phyloP scores from a whole-genome alignment of 1,140 invertebrate species.

The Steinernema feltiae region DNA sequence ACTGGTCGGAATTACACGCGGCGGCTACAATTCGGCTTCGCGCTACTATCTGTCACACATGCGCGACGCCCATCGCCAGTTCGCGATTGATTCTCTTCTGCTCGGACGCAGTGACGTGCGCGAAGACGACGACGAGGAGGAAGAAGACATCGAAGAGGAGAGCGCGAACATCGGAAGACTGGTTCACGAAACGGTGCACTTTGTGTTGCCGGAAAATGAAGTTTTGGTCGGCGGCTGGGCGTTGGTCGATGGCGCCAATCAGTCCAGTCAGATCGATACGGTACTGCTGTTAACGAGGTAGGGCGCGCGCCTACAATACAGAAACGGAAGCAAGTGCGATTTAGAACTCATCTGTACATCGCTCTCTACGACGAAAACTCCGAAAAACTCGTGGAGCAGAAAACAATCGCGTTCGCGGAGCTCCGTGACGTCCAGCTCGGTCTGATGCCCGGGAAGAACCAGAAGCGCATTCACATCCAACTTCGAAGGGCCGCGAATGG shows the following conservation, averaged over 20 bases:
- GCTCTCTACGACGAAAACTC: conserved; percentile 35
- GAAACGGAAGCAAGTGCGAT: not conserved
- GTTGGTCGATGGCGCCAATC: conserved; percentile 27
- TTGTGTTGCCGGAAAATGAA: conserved; percentile 38
- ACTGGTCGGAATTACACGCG: conserved; percentile 91
- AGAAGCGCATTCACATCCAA: not conserved
- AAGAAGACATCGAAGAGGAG: conserved; percentile 40
- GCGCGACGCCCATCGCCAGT: conserved; percentile 88
- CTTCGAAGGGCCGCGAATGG: not conserved
- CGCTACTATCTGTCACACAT: conserved; percentile 92
- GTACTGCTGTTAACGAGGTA: conserved; percentile 29
- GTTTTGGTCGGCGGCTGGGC: conserved; percentile 33
- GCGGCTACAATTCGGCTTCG: conserved; percentile 93
- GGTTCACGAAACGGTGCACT: conserved; percentile 40
- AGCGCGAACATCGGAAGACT: conserved; percentile 42
- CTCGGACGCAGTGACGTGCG: conserved; percentile 18
- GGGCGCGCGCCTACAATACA: not conserved
- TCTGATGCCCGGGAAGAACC: conserved; percentile 15
- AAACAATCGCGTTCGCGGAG: conserved; percentile 24
- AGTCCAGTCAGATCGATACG: conserved; percentile 30
- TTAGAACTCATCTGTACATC: conserved; percentile 27
- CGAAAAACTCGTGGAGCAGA: conserved; percentile 34
- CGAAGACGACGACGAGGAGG: conserved; percentile 28
- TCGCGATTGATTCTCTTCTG: conserved; percentile 71
- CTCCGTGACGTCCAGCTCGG: conserved; percentile 23